Evolutionary conservation across 2,113 vertebrate species (phyloP).

Genomic region (Embiotoca jacksoni): DNA sequence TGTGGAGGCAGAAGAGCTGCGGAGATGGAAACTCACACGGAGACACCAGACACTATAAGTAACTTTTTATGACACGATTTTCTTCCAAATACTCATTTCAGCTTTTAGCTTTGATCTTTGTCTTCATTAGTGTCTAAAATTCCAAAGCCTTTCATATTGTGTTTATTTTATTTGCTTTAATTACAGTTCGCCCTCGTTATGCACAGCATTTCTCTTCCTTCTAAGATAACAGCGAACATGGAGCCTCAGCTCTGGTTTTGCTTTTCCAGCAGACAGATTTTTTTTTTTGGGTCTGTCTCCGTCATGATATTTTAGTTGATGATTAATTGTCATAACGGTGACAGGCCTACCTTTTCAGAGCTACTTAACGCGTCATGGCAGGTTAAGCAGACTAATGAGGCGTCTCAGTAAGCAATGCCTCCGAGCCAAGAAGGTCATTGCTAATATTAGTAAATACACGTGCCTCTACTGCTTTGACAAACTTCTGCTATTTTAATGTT

Average conservation of each 20-base stretch:
- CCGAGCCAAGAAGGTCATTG: too few relatives aligned
- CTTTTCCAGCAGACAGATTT: too few relatives aligned
- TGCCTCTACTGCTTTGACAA: too few relatives aligned
- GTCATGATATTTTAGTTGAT: too few relatives aligned
- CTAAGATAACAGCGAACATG: background rate
- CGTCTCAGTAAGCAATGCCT: too few relatives aligned
- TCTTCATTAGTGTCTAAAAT: constrained; percentile 5
- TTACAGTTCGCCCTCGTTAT: background rate
- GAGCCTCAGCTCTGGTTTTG: background rate
- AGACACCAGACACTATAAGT: constrained; percentile 11
- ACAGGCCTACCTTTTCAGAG: too few relatives aligned
- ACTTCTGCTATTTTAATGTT: too few relatives aligned
- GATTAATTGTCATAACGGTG: too few relatives aligned
- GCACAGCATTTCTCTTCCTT: background rate
- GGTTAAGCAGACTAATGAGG: too few relatives aligned
- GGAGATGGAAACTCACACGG: constrained; percentile 15
- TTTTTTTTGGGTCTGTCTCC: too few relatives aligned
- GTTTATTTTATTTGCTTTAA: constrained; percentile 17
- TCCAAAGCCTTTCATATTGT: background rate
- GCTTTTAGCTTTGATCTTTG: constrained; percentile 30
- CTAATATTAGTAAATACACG: too few relatives aligned
- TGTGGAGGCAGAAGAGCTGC: constrained; percentile 38
- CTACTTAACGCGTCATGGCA: too few relatives aligned
- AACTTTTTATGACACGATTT: constrained; percentile 23
- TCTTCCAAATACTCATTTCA: constrained; percentile 17